Conservation (phyloP, 2,888 invertebrate species). For the Tenthredo livida region DNA sequence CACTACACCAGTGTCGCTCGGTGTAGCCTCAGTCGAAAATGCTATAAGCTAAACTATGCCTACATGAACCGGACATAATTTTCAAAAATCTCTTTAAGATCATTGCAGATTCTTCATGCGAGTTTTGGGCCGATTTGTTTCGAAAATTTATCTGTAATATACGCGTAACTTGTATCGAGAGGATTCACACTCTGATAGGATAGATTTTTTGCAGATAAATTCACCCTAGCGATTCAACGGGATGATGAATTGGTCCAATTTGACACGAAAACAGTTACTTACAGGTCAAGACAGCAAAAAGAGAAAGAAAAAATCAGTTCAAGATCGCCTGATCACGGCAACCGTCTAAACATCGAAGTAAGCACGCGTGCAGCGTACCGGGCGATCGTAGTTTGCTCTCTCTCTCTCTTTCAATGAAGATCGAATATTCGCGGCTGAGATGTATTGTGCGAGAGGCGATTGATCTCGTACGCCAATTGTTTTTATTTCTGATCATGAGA, state of each 20-base stretch:
- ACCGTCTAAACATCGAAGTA: background rate
- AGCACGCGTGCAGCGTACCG: background rate
- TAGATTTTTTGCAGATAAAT: background rate
- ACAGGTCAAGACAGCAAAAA: no score
- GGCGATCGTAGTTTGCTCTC: background rate
- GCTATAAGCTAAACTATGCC: background rate
- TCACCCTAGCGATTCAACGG: background rate
- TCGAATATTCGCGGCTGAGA: background rate
- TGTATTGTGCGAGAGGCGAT: background rate
- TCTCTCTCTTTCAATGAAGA: background rate
- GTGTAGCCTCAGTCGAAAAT: no score
- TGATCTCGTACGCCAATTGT: background rate
- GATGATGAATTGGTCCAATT: background rate
- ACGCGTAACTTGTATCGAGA: no score
- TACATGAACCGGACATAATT: background rate
- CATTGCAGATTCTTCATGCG: background rate
- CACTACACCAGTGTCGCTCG: no score
- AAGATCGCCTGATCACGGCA: background rate
- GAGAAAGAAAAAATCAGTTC: no score
- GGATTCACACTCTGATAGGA: no score
- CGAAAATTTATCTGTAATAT: no score
- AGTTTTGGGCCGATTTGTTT: background rate
- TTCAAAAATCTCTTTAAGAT: background rate
- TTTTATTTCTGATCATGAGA: background rate
- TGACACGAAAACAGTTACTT: no score